Base-by-base conservation (phyloP, 1,140 invertebrate genomes). In the Potamilus streckersoni region DNA sequence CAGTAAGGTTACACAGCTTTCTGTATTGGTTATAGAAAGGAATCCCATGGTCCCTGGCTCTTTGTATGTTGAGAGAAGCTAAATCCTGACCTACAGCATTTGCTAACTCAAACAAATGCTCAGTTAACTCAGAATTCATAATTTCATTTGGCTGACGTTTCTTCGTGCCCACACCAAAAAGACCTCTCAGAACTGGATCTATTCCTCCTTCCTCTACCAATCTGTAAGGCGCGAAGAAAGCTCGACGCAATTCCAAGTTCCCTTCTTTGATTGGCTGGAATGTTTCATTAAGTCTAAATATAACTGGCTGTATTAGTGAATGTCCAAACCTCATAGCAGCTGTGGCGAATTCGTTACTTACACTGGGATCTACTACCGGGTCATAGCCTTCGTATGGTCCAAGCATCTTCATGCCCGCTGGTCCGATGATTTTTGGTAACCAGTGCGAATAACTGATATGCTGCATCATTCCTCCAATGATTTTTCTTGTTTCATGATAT, bases 291-390 rank as follows among this genome's bases (percentile, higher is more conserved):
- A 99, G 91, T 72, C 98, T 92, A 8, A 95, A 95, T 69, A 99
- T 90, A 58, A 95, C 91, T 2, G 98, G 98, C 89, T 99, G 98
- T 62, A 99, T 98, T 27, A 99, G 90, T 2, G 97, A 95, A 89
- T 99, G 98, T 0, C 98, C 98, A 89, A 99, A 99, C 71, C 98
- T 91, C 17, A 99, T 90, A 14, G 97, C 98, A 57, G 97, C 97
- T 1, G 98, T 98, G 2, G 98, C 97, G 91, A 99, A 99, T 58
- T 96, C 97, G 87, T 99, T 99, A 0, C 96, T 93, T 81, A 99
- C 95, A 8, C 93, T 93, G 2, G 97, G 94, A 88, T 99, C 94
- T 0, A 96, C 75, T 63, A 93, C 90, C 0, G 95, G 92, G 79
- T 98, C 90, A 86, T 99, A 99, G 14, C 94, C 95, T 60, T 90